Conservation (phyloP, 64 coral and sea anemone genomes). For the Montipora efflorescens region DNA sequence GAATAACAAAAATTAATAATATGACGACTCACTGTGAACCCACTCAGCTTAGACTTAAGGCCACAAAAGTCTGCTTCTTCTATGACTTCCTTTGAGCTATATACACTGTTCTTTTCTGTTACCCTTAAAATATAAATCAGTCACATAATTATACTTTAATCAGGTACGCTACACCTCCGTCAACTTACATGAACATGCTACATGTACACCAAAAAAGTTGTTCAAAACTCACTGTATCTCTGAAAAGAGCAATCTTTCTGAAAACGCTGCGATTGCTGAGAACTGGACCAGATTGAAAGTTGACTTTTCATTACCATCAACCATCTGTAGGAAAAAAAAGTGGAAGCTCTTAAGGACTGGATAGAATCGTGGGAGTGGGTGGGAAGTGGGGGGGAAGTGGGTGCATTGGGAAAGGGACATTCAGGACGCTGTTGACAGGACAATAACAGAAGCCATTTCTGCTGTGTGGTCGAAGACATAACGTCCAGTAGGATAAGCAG, state of each 20-base stretch:
- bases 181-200: too few relatives aligned
- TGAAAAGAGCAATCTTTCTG: conserved; percentile 89
- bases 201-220: background rate
- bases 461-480: too few relatives aligned
- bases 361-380: too few relatives aligned
- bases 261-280: conserved; percentile 95
- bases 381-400: too few relatives aligned
- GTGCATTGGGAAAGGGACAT: too few relatives aligned
- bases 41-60: conserved; percentile 90
- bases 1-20: background rate
- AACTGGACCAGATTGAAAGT: conserved; percentile 89
- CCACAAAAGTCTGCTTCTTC: conserved; percentile 98
- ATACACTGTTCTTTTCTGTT: conserved; percentile 72
- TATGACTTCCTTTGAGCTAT: conserved; percentile 90
- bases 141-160: background rate
- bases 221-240: conserved; percentile 78
- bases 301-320: conserved; percentile 79
- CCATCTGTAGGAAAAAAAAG: conserved; percentile 61
- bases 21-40: conserved; percentile 73
- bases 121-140: conserved; percentile 36
- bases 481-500: too few relatives aligned
- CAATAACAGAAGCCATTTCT: too few relatives aligned
- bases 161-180: too few relatives aligned
- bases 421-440: too few relatives aligned
- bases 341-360: too few relatives aligned